phyloP scores from a whole-genome alignment of 2,113 vertebrate species.

The Apistogramma diplotaenia region DNA sequence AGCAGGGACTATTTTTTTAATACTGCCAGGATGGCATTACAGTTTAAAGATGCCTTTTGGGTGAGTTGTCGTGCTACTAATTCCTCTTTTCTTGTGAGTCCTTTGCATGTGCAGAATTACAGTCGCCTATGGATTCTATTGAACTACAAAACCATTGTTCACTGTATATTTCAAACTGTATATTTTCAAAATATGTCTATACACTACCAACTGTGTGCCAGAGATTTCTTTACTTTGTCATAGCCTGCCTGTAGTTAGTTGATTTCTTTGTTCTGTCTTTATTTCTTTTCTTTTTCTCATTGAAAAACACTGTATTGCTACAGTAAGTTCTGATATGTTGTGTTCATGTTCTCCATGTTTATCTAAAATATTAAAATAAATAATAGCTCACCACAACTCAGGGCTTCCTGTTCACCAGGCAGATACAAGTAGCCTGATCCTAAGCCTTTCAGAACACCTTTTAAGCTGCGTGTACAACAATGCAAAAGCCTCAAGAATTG shows the following conservation, averaged over 20 bases:
- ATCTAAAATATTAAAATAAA: not conserved
- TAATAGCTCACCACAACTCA: not conserved
- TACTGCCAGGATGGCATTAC: slow-evolving; percentile 76
- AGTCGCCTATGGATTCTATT: not conserved
- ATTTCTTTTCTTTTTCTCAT: not conserved
- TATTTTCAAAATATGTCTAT: not conserved
- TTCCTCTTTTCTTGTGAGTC: not conserved
- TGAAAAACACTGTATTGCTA: not conserved
- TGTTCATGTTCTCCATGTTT: not conserved
- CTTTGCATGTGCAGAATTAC: not conserved
- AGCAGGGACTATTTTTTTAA: not conserved
- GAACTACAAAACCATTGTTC: not conserved
- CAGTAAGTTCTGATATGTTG: not conserved
- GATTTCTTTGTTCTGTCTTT: not conserved
- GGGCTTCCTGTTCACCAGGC: not conserved
- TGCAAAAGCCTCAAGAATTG: not conserved
- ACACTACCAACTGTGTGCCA: not conserved
- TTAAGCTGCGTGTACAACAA: not conserved
- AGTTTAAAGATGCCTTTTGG: slow-evolving; percentile 91
- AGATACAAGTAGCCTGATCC: not conserved
- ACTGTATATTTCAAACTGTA: not conserved
- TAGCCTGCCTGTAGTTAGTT: not conserved
- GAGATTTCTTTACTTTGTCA: not conserved
- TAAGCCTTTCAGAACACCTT: not conserved
- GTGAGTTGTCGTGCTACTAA: slow-evolving; percentile 62